Base-by-base conservation (phyloP, 2,888 invertebrate genomes). In the Clivina fossor region DNA sequence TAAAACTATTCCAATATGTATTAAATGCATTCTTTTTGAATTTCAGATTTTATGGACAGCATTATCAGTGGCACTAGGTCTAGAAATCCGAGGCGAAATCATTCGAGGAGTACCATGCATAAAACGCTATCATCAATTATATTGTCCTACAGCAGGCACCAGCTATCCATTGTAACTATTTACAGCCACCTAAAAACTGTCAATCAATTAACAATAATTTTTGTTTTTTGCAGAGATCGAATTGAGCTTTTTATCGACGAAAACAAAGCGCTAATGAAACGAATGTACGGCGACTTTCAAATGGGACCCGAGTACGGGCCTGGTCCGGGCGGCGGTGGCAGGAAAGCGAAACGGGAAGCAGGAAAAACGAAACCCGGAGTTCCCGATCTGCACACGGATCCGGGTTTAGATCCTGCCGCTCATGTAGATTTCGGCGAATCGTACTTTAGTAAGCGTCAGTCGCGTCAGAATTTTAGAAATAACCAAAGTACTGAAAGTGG, bases 171-270 rank as follows among this genome's bases (percentile, higher is more conserved):
- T 89, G 93, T 93, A 78, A 88, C 87, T 82, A 61, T 33, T 49
- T 44, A 20, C n/a, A n/a, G n/a, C n/a, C n/a, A n/a, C n/a, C n/a
- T n/a, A n/a, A n/a, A n/a, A n/a, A n/a, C n/a, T n/a, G n/a, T n/a
- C n/a, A n/a, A n/a, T n/a, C n/a, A n/a, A n/a, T n/a, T n/a, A n/a
- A n/a, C n/a, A n/a, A n/a, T n/a, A n/a, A 41, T 20, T 9, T 5
- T 20, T 43, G 43, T 57, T 40, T 60, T 60, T 56, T 37, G 53
- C 78, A 94, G 93, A 75, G 91, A 92, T 62, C 85, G 88, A 71
- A 94, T 94, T 73, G 93, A 93, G 72, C 80, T 82, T 60, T 94
- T 93, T 76, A 94, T 94, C 68, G 93, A 94, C 69, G 93, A 94
- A 72, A 94, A 94, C 73, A 94, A 94, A 74, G 93, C 93, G 51